These are phyloP conservation scores for Gambusia holbrooki DNA, from an alignment of 2,113 vertebrate species.

Conservation along the genomic window DNA sequence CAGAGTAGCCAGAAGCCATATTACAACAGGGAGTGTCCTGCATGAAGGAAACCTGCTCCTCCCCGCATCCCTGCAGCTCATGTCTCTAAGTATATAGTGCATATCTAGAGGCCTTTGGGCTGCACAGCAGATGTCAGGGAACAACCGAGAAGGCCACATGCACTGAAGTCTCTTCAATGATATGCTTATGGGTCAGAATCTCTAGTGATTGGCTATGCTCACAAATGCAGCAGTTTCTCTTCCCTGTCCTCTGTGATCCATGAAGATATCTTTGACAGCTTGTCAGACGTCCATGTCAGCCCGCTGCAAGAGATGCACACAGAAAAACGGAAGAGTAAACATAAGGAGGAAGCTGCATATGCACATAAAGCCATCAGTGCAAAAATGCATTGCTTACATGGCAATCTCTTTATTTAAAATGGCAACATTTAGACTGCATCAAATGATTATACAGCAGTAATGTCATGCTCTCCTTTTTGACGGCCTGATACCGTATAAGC, in stretches of 20 bases:
- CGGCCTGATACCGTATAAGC: background rate
- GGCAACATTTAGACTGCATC: background rate
- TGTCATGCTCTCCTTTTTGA: background rate
- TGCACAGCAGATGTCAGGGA: conserved; percentile 62
- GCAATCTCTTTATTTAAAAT: background rate
- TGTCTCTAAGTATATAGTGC: conserved; percentile 70
- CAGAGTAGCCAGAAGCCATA: conserved; percentile 77
- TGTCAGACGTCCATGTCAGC: conserved; percentile 67
- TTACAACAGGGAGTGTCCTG: conserved; percentile 82
- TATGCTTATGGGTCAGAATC: conserved; percentile 51
- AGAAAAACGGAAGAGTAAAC: conserved; percentile 1
- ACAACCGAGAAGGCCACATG: conserved; percentile 71
- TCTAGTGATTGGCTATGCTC: conserved; percentile 58
- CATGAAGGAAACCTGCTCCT: conserved; percentile 74
- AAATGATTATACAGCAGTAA: background rate
- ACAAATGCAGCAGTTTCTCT: conserved; percentile 56
- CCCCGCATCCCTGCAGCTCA: conserved; percentile 46
- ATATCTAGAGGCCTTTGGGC: conserved; percentile 77
- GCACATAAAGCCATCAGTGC: conserved; percentile 6
- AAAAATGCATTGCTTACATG: conserved; percentile 11
- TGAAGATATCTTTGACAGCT: conserved; percentile 68
- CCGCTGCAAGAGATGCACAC: conserved; percentile 34
- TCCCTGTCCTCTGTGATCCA: conserved; percentile 69
- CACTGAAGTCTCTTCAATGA: conserved; percentile 64
- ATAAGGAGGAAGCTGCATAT: conserved; percentile 6